These are phyloP conservation scores for Harpagus bidentatus DNA, from an alignment of 2,113 vertebrate species.

Conservation along the genomic window DNA sequence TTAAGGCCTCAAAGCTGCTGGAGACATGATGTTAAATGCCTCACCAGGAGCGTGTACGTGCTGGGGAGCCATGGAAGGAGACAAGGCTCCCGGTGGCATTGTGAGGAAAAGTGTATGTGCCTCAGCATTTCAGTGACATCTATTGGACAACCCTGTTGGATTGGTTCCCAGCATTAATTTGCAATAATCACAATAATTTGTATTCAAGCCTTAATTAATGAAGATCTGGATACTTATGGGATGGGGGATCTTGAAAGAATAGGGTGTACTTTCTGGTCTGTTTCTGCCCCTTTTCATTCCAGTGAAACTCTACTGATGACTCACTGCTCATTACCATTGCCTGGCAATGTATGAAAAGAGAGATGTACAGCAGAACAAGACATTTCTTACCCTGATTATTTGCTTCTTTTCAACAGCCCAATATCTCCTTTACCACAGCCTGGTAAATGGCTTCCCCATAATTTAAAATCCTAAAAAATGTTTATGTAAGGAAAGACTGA, in stretches of 20 bases:
- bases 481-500: neutral
- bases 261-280: neutral
- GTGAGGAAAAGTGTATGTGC: neutral
- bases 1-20: neutral
- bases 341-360: neutral
- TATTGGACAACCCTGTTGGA: neutral
- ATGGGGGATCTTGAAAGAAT: neutral
- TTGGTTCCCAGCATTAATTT: constrained; percentile 14
- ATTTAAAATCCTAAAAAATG: neutral
- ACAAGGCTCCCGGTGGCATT: neutral
- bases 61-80: neutral
- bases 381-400: neutral
- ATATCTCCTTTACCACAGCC: neutral
- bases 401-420: neutral
- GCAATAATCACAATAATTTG: constrained; percentile 25
- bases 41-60: neutral
- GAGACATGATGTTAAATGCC: neutral
- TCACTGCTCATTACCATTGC: constrained; percentile 20
- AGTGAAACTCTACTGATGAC: neutral
- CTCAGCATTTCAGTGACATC: neutral
- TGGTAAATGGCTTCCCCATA: neutral
- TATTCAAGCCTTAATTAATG: neutral
- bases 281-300: constrained; percentile 9
- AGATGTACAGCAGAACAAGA: constrained; percentile 8
- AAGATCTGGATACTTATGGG: neutral